A percentile compares a stretch with the other conserved stretches of the same genome.
Conservation (phyloP, 2,113 vertebrate species). For the Caranx ignobilis region DNA sequence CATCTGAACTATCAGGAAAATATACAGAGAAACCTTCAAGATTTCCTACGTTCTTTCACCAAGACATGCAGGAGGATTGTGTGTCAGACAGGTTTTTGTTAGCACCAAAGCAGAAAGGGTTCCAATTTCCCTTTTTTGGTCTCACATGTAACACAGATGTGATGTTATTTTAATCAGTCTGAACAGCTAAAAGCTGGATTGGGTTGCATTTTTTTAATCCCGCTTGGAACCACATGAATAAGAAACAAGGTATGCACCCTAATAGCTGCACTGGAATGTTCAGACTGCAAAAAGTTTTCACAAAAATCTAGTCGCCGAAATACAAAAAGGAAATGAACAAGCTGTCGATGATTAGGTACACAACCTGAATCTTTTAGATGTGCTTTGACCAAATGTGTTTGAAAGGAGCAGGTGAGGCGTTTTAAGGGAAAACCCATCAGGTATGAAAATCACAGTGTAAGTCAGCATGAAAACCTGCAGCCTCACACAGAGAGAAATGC, state of each 20-base stretch:
- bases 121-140: slow-evolving; percentile 29
- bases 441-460: background rate
- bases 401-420: background rate
- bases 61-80: background rate
- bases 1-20: background rate
- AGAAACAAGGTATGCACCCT: slow-evolving; percentile 17
- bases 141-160: slow-evolving; percentile 47
- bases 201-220: slow-evolving; percentile 25
- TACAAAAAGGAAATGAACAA: background rate
- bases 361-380: background rate
- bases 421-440: background rate
- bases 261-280: slow-evolving; percentile 15
- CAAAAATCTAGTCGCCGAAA: background rate
- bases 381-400: background rate
- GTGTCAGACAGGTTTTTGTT: slow-evolving; percentile 32
- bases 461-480: background rate
- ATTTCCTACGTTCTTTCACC: background rate
- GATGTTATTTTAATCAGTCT: slow-evolving; percentile 29
- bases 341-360: background rate
- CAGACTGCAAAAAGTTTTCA: background rate
- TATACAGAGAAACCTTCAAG: no score
- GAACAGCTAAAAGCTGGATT: slow-evolving; percentile 32
- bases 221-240: slow-evolving; percentile 12
- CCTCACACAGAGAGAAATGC: background rate
- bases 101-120: slow-evolving; percentile 13